Percentiles rank a stretch among this genome's conserved stretches.
phyloP scores from a whole-genome alignment of 2,113 vertebrate species.

The Nematolebias whitei region DNA sequence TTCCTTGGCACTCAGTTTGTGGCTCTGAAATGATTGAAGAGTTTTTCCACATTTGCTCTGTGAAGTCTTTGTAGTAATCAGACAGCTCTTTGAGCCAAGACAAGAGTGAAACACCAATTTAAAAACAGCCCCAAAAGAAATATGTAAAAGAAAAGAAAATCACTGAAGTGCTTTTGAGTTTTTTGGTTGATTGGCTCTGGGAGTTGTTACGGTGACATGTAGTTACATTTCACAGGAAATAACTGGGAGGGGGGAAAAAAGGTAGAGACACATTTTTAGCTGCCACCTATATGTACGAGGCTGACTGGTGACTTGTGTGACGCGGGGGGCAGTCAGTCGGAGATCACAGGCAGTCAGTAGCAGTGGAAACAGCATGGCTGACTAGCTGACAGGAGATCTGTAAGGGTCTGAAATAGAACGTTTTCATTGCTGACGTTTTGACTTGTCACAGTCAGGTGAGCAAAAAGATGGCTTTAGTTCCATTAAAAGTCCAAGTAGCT shows the following conservation, averaged over 20 bases:
- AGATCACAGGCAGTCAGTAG: not conserved
- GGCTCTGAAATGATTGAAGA: not conserved
- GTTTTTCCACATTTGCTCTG: too few species aligned
- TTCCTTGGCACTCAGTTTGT: not conserved
- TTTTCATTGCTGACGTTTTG: not conserved
- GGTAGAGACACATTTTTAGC: not conserved
- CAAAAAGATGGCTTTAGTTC: slow-evolving; percentile 9
- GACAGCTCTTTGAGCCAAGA: too few species aligned
- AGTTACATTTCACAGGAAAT: too few species aligned
- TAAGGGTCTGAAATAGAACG: slow-evolving; percentile 1
- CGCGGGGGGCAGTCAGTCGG: slow-evolving; percentile 1
- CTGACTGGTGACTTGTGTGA: slow-evolving; percentile 3
- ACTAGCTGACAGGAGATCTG: not conserved
- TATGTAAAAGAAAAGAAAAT: too few species aligned
- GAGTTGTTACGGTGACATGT: not conserved
- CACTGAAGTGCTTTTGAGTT: too few species aligned
- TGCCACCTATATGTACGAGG: not conserved
- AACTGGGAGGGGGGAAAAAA: too few species aligned
- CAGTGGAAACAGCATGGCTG: not conserved
- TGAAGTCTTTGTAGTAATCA: too few species aligned
- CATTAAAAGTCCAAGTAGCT: slow-evolving; percentile 1
- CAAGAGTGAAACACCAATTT: too few species aligned
- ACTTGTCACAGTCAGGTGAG: not conserved
- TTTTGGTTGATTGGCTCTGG: too few species aligned
- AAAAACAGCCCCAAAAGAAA: too few species aligned